A percentile compares a stretch with the other conserved stretches of the same genome.
Conservation (phyloP, 2,888 invertebrate species). For the Acrobasis consociella region DNA sequence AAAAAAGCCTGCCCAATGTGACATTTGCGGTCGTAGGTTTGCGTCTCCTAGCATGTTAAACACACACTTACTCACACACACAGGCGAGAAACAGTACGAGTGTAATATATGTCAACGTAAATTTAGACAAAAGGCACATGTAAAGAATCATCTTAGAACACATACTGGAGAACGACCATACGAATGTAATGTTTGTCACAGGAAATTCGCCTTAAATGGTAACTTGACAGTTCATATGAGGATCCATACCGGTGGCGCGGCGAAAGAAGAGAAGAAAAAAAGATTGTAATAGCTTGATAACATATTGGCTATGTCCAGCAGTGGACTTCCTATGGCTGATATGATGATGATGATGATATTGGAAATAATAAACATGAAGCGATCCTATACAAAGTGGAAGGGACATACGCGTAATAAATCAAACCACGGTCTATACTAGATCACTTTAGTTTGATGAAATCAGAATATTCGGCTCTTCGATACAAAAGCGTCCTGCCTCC, state of each 20-base stretch:
- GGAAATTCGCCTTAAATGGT: not conserved
- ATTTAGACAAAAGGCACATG: not conserved
- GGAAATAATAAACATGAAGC: too few species aligned
- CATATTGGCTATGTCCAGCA: too few species aligned
- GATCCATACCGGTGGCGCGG: not conserved
- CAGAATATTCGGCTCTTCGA: too few species aligned
- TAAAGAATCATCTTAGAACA: not conserved
- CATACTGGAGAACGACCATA: not conserved
- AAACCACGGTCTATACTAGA: too few species aligned
- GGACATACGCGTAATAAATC: too few species aligned
- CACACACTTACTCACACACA: not conserved
- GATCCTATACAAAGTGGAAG: too few species aligned
- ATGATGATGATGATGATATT: too few species aligned
- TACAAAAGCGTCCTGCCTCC: too few species aligned
- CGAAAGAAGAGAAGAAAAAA: too few species aligned
- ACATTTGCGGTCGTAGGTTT: not conserved
- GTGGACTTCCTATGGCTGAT: too few species aligned
- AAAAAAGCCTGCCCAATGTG: not conserved
- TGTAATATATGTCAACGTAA: not conserved
- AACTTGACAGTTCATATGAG: not conserved
- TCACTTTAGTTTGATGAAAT: too few species aligned
- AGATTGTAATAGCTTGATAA: too few species aligned
- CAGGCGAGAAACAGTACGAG: not conserved
- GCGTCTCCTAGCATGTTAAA: not conserved
- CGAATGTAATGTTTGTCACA: constrained; percentile 6